These are phyloP conservation scores for Bicyclus anynana DNA, from an alignment of 1,140 invertebrate genomes.

Conservation along the genomic window DNA sequence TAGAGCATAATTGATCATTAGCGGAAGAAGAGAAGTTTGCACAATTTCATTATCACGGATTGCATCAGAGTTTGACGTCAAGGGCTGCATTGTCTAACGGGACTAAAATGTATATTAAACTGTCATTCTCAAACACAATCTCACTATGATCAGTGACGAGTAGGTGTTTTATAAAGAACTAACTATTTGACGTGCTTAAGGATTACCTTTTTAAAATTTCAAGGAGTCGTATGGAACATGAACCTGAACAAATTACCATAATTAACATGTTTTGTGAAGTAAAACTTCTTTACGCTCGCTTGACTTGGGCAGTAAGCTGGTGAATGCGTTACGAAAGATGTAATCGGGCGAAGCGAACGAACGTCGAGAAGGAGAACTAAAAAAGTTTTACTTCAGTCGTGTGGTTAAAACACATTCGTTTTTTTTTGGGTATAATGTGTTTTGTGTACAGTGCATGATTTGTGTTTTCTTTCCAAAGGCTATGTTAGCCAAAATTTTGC, in stretches of 20 bases:
- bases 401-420: too few relatives aligned
- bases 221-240: neutral
- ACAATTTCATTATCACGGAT: neutral
- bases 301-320: too few relatives aligned
- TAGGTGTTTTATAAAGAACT: neutral
- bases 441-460: slow-evolving; percentile 26
- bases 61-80: neutral
- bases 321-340: too few relatives aligned
- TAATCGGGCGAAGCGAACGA: too few relatives aligned
- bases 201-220: neutral
- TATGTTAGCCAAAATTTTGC: neutral
- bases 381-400: too few relatives aligned
- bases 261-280: neutral
- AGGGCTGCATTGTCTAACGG: neutral
- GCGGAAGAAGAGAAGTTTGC: too few relatives aligned
- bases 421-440: neutral
- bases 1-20: too few relatives aligned
- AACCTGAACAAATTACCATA: neutral
- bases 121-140: neutral
- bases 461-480: slow-evolving; percentile 17
- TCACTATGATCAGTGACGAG: neutral
- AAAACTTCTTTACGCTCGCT: too few relatives aligned
- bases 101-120: neutral
- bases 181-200: neutral
- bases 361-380: too few relatives aligned